These are phyloP conservation scores for Scrobipalpa costella DNA, from an alignment of 2,888 invertebrate species.

Conservation along the genomic window DNA sequence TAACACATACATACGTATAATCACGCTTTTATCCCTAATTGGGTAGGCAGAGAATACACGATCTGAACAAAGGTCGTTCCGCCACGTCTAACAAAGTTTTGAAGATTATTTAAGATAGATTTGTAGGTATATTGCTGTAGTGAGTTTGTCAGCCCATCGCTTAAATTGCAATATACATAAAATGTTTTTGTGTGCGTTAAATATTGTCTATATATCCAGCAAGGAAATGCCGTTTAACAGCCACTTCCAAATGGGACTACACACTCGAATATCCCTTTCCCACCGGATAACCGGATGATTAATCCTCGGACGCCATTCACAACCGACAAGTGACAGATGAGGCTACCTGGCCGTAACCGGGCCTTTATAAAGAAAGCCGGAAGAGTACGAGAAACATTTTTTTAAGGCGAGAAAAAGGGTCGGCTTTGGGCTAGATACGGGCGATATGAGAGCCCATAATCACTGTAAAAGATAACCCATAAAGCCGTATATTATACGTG, in stretches of 20 bases:
- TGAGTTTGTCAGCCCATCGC: too few relatives aligned
- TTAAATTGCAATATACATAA: too few relatives aligned
- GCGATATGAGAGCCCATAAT: neutral
- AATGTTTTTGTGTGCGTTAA: too few relatives aligned
- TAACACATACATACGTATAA: too few relatives aligned
- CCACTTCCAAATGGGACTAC: conserved; percentile 1
- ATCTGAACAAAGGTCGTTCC: too few relatives aligned
- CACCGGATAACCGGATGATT: conserved; percentile 7
- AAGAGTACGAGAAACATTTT: neutral
- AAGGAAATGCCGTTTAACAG: neutral
- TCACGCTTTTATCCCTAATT: too few relatives aligned
- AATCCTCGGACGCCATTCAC: conserved; percentile 5
- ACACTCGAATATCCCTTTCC: neutral
- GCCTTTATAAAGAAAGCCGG: neutral
- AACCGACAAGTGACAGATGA: conserved; percentile 14
- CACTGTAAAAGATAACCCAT: conserved; percentile 2
- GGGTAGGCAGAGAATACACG: too few relatives aligned
- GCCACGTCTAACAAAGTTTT: too few relatives aligned
- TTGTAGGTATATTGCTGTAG: too few relatives aligned
- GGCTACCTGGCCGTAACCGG: neutral
- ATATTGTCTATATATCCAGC: neutral
- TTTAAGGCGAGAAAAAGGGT: conserved; percentile 7
- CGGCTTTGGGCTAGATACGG: neutral
- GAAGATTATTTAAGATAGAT: too few relatives aligned
- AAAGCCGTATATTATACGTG: neutral